A percentile compares a stretch with the other conserved stretches of the same genome.
Evolutionary conservation across 2,888 invertebrate genomes (phyloP).

Genomic region (Lordiphosa andalusiaca): DNA sequence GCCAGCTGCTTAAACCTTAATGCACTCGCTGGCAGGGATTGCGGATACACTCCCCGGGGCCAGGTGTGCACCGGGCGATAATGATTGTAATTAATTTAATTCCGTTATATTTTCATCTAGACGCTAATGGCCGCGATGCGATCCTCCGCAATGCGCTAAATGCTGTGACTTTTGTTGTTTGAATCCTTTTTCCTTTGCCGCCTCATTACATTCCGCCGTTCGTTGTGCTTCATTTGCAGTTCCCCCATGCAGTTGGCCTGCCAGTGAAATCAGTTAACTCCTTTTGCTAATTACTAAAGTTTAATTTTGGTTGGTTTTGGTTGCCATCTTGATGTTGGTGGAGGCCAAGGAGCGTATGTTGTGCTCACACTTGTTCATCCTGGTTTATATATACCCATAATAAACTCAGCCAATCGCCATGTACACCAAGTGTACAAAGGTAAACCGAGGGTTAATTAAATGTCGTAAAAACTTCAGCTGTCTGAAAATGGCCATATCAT

Average conservation of each 20-base stretch:
- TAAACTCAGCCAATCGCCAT: no score
- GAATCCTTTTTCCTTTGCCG: constrained; percentile 16
- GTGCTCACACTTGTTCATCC: no score
- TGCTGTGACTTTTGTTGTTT: constrained; percentile 46
- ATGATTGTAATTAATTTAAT: constrained; percentile 79
- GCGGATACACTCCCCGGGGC: constrained; percentile 2
- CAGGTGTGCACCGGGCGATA: constrained; percentile 71
- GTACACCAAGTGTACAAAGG: constrained; percentile 2
- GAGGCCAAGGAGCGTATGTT: constrained; percentile 43
- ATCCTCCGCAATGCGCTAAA: constrained; percentile 78
- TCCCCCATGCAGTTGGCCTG: constrained; percentile 43
- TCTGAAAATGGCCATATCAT: constrained; percentile 15
- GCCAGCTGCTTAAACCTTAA: constrained; percentile 5
- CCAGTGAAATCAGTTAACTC: constrained; percentile 75
- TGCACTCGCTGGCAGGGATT: background rate
- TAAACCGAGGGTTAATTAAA: constrained; percentile 70
- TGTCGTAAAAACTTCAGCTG: constrained; percentile 49
- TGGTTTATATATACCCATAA: no score
- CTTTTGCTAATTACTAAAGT: constrained; percentile 78
- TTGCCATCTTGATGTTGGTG: constrained; percentile 68
- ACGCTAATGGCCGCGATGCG: constrained; percentile 28
- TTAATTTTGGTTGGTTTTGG: constrained; percentile 55
- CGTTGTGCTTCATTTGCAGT: constrained; percentile 57
- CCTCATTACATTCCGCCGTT: constrained; percentile 57
- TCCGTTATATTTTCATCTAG: constrained; percentile 78